These are phyloP conservation scores for Gymnocypris eckloni DNA, from an alignment of 2,797 vertebrate genomes.

Conservation along the genomic window DNA sequence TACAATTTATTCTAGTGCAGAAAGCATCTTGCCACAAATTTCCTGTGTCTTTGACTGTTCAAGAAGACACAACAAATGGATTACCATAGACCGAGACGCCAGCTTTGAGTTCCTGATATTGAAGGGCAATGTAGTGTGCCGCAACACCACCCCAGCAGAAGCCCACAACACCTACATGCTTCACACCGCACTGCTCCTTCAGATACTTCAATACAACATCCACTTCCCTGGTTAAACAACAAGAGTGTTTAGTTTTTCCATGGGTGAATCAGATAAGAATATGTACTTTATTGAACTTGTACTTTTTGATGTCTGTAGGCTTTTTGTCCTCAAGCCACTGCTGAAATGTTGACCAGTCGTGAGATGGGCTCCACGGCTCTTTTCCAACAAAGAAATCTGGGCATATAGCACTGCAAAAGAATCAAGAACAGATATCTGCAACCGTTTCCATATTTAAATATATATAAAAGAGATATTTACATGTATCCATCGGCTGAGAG, in stretches of 20 bases:
- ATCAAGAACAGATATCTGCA: background rate
- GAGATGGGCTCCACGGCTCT: slow-evolving; percentile 77
- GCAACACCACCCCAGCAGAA: slow-evolving; percentile 86
- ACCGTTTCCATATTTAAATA: slow-evolving; percentile 46
- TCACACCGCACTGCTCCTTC: slow-evolving; percentile 75
- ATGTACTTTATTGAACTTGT: background rate
- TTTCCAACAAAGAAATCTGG: slow-evolving; percentile 84
- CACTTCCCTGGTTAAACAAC: slow-evolving; percentile 71
- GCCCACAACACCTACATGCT: slow-evolving; percentile 72
- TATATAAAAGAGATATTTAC: slow-evolving; percentile 70
- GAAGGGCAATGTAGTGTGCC: slow-evolving; percentile 77
- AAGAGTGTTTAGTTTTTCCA: background rate
- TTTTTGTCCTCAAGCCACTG: slow-evolving; percentile 80
- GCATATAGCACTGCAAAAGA: slow-evolving; percentile 74
- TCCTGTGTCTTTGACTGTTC: background rate
- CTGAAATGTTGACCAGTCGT: slow-evolving; percentile 77
- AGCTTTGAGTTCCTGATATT: slow-evolving; percentile 77
- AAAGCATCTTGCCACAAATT: background rate
- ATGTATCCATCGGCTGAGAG: slow-evolving; percentile 88
- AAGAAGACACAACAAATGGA: background rate
- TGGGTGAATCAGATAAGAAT: background rate
- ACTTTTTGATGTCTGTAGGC: slow-evolving; percentile 82
- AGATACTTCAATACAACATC: slow-evolving; percentile 78
- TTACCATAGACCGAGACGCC: slow-evolving; percentile 81
- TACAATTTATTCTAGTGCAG: background rate